Conservation (phyloP, 2,888 invertebrate genomes). For the Catocala nupta region DNA sequence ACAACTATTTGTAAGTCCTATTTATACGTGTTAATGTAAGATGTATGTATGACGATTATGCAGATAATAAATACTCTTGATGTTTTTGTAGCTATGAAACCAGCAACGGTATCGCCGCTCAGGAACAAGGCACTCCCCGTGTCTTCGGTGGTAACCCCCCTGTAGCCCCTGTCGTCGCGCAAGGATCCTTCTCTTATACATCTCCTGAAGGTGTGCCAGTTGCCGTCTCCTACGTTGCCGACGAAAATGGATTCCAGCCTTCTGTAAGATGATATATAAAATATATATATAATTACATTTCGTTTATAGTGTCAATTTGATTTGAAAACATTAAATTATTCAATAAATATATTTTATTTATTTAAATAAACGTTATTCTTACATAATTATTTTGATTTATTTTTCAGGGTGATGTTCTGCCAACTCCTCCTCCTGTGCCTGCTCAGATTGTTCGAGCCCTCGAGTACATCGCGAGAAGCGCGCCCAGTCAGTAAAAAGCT, state of each 20-base stretch:
- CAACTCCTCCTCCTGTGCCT: conserved; percentile 84
- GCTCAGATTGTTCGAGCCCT: conserved; percentile 78
- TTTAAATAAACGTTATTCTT: too few relatives aligned
- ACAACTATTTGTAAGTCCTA: conserved; percentile 83
- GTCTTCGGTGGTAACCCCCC: conserved; percentile 78
- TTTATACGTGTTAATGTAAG: too few relatives aligned
- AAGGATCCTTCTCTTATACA: conserved; percentile 85
- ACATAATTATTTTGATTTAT: too few relatives aligned
- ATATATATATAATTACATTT: not conserved
- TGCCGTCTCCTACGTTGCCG: conserved; percentile 87
- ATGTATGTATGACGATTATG: too few relatives aligned
- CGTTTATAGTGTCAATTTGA: too few relatives aligned
- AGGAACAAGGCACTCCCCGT: too few relatives aligned
- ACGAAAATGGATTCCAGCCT: conserved; percentile 90
- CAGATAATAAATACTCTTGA: not conserved
- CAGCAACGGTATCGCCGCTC: conserved; percentile 89
- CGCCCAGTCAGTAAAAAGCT: conserved; percentile 51
- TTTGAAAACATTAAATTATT: too few relatives aligned
- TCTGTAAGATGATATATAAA: conserved; percentile 66
- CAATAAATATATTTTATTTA: too few relatives aligned
- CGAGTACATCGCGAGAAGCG: conserved; percentile 62
- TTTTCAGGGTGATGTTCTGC: conserved; percentile 74
- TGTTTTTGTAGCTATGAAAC: conserved; percentile 84
- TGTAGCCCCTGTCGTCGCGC: conserved; percentile 68
- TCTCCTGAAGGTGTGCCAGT: conserved; percentile 88